A percentile compares a stretch with the other conserved stretches of the same genome.
phyloP scores from a whole-genome alignment of 2,797 vertebrate species.

The Labroides dimidiatus region DNA sequence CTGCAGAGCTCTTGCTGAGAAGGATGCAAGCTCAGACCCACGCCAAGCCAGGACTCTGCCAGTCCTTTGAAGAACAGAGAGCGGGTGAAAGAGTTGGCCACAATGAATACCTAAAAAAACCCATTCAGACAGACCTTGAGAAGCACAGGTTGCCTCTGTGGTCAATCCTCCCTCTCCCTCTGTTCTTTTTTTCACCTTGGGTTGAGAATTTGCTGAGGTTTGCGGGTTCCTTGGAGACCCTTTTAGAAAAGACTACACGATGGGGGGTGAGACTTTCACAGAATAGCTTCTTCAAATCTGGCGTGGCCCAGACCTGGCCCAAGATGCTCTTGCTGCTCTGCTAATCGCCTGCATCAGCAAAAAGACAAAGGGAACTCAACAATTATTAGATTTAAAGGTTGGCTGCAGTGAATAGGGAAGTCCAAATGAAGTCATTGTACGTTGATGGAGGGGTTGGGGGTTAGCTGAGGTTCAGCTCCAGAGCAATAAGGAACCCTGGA shows the following conservation, averaged over 20 bases:
- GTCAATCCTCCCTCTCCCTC: constrained; percentile 62
- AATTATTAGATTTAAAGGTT: constrained; percentile 79
- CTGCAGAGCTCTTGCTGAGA: constrained; percentile 64
- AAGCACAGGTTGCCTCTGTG: constrained; percentile 73
- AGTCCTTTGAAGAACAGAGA: constrained; percentile 70
- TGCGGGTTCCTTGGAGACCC: constrained; percentile 70
- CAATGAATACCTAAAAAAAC: constrained; percentile 81
- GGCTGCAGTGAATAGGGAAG: constrained; percentile 71
- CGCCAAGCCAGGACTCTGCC: constrained; percentile 72
- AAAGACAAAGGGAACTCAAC: constrained; percentile 76
- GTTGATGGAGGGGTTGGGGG: constrained; percentile 72
- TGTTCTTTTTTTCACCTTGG: constrained; percentile 72
- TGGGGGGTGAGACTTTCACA: constrained; percentile 60
- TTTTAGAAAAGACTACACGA: constrained; percentile 58
- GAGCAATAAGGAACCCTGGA: constrained; percentile 68
- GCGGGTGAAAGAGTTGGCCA: constrained; percentile 71
- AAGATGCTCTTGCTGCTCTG: constrained; percentile 71
- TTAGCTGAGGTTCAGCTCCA: constrained; percentile 76
- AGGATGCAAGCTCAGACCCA: constrained; percentile 75
- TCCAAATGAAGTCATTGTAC: constrained; percentile 81
- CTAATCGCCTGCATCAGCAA: constrained; percentile 84
- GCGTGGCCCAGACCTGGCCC: constrained; percentile 73
- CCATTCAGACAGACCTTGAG: constrained; percentile 75
- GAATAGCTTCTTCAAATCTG: constrained; percentile 79
- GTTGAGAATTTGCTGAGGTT: constrained; percentile 76